Evolutionary conservation across 2,797 vertebrate genomes (phyloP).

Genomic region (Tragelaphus eurycerus): DNA sequence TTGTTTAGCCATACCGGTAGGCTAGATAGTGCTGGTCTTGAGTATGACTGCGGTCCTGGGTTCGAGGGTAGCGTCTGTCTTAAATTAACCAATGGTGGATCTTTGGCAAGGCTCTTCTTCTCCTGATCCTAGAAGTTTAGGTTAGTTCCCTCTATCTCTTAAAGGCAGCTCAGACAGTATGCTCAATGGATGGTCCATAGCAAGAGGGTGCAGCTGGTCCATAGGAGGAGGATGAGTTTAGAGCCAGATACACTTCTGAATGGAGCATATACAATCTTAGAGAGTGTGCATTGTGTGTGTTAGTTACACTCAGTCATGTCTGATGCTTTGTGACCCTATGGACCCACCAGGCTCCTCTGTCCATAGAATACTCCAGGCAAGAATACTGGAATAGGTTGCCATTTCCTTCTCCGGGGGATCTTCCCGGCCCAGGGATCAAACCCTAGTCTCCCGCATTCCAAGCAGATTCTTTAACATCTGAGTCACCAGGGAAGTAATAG

Average conservation of each 20-base stretch:
- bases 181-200: accelerated
- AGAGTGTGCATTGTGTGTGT: background rate
- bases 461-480: background rate
- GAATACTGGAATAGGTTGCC: background rate
- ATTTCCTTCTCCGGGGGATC: background rate
- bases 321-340: background rate
- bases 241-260: background rate
- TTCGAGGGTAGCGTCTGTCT: background rate
- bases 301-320: background rate
- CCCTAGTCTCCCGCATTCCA: background rate
- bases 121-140: background rate
- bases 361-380: background rate
- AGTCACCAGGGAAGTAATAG: background rate
- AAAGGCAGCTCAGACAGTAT: background rate
- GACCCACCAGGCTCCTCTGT: background rate
- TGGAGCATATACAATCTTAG: background rate
- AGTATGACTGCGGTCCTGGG: background rate
- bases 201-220: no score
- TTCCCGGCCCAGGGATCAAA: background rate
- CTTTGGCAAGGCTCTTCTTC: background rate
- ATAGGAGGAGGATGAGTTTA: background rate
- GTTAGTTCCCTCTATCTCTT: background rate
- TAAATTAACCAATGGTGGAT: background rate
- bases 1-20: background rate
- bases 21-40: background rate